Conservation (phyloP, 1,140 invertebrate species). For the Caenorhabditis tropicalis region DNA sequence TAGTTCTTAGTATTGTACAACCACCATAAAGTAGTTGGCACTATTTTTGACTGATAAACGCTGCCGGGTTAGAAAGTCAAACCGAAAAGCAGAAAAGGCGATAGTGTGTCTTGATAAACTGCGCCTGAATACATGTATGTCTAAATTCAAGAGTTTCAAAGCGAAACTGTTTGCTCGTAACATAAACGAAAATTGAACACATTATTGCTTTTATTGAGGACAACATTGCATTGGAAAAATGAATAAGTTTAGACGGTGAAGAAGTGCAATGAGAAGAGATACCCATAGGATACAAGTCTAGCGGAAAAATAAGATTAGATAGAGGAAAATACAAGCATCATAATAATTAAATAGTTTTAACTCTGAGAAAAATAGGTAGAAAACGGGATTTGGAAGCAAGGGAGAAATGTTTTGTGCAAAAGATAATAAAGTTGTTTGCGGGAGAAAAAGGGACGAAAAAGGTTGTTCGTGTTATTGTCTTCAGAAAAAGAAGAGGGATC, state of each 20-base stretch:
- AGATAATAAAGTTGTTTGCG: neutral
- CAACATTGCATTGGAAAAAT: neutral
- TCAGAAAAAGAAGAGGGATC: neutral
- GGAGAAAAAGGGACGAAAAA: neutral
- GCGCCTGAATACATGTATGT: neutral
- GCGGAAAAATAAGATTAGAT: neutral
- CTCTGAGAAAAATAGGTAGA: neutral
- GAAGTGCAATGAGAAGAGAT: neutral
- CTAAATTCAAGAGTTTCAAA: neutral
- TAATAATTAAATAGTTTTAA: neutral
- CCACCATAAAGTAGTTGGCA: neutral
- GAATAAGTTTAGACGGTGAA: neutral
- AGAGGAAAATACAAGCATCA: neutral
- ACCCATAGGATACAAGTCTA: constrained; percentile 25
- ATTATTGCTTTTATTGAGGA: constrained; percentile 25
- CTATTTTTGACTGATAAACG: constrained; percentile 1
- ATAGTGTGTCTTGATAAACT: neutral
- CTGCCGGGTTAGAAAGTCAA: neutral
- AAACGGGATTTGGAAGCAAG: neutral
- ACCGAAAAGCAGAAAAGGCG: neutral
- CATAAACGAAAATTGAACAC: neutral
- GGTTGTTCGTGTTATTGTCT: neutral
- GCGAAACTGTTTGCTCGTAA: neutral
- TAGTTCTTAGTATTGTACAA: neutral
- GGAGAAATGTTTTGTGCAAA: neutral